Percentiles rank a stretch among this genome's conserved stretches.
Evolutionary conservation across 2,797 vertebrate genomes (phyloP).

Genomic region (Hippopotamyrus pictus): DNA sequence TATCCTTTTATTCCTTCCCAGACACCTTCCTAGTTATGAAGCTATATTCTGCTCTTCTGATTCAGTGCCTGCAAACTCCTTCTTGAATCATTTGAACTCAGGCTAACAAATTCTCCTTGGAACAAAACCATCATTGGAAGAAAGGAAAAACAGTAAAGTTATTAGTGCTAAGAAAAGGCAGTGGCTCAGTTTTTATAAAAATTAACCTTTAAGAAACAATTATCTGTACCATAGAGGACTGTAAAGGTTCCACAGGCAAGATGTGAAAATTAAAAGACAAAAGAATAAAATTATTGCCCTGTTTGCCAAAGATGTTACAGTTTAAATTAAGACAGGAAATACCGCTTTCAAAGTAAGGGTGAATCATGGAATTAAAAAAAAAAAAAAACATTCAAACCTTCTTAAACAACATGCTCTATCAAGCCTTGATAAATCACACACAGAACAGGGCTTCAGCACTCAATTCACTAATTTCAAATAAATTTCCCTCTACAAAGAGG

Average conservation of each 20-base stretch:
- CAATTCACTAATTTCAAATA: neutral
- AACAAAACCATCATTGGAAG: neutral
- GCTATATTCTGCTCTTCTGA: neutral
- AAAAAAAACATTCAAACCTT: neutral
- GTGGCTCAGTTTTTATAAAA: constrained; percentile 3
- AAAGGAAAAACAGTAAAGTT: neutral
- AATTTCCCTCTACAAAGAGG: neutral
- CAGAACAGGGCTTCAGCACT: neutral
- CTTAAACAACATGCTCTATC: neutral
- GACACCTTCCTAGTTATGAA: neutral
- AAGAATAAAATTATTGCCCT: neutral
- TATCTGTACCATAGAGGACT: neutral
- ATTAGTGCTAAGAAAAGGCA: neutral
- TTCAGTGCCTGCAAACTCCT: neutral
- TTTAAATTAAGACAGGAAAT: constrained; percentile 13
- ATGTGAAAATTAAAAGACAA: constrained; percentile 14
- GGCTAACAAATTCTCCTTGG: neutral
- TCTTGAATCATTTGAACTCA: neutral
- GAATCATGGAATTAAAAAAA: neutral
- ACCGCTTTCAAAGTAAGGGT: neutral
- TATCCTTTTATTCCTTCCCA: neutral
- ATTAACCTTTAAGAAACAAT: neutral
- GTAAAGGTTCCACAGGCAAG: neutral
- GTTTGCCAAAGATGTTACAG: constrained; percentile 12
- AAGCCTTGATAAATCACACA: neutral